These are phyloP conservation scores for Trichogramma dendrolimi DNA, from an alignment of 2,888 invertebrate genomes.

Conservation along the genomic window DNA sequence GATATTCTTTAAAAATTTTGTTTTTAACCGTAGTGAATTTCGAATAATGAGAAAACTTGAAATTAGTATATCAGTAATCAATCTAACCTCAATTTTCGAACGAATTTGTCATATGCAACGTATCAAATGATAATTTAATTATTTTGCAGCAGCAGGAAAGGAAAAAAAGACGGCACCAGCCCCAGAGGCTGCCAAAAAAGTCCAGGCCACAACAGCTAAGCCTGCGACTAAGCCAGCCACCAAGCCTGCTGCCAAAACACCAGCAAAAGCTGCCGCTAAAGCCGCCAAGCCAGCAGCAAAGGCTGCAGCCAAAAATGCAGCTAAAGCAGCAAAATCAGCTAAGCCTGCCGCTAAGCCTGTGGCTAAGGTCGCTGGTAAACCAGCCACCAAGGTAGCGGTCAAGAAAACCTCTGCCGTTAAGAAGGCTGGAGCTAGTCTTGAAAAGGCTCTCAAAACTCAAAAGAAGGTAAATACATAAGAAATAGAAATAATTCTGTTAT, in stretches of 20 bases:
- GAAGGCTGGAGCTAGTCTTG: conserved; percentile 56
- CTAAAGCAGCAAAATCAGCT: conserved; percentile 18
- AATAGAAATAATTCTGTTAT: not conserved
- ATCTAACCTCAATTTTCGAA: conserved; percentile 60
- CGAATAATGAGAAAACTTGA: no score
- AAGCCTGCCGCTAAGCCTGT: conserved; percentile 45
- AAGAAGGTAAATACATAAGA: conserved; percentile 64
- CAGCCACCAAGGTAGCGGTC: conserved; percentile 37
- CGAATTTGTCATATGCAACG: not conserved
- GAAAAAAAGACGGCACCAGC: conserved; percentile 47
- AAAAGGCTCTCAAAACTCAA: conserved; percentile 80
- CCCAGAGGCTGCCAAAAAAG: conserved; percentile 53
- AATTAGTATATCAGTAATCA: conserved; percentile 64
- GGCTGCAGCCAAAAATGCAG: conserved; percentile 38
- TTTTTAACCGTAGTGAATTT: no score
- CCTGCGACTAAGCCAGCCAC: conserved; percentile 50
- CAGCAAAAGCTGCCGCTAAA: conserved; percentile 41
- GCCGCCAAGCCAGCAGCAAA: conserved; percentile 39
- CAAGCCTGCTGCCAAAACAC: conserved; percentile 40
- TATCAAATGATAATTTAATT: no score
- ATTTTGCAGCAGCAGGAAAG: not conserved
- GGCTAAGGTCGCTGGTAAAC: conserved; percentile 43
- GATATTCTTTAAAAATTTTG: no score
- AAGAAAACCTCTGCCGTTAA: conserved; percentile 51
- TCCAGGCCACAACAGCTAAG: conserved; percentile 47